Base-by-base conservation (phyloP, 2,113 vertebrate species). In the Pagrus major region DNA sequence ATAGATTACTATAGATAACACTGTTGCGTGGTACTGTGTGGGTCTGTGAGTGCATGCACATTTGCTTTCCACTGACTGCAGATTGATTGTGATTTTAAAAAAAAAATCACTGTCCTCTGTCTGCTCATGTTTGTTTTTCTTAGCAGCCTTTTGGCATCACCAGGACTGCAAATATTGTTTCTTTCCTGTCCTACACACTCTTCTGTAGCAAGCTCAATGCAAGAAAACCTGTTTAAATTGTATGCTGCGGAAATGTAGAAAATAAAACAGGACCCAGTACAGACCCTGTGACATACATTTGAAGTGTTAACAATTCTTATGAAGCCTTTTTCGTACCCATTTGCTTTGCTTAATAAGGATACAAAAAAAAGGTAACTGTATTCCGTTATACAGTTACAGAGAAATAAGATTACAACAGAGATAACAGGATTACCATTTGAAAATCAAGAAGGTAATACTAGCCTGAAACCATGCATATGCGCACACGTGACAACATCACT, bases 91-190 rank as follows among this genome's bases (percentile, higher is more conserved):
- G 33, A 63, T 42, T 73, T 54, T 87, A 49, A 58, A 46, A 47
- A 59, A 71, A 58, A 79, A 79, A 21, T 65, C 25, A 10, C 20
- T 52, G 58, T 58, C 29, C 27, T 81, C 59, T 80, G 49, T 88
- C 84, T 73, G 58, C 47, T 78, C 35, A 3, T 59, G 41, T 37
- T 63, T 81, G 81, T 77, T 81, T 85, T 63, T 27, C 64, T 77
- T 80, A 68, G 73, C 63, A 79, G 61, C 70, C 60, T 46, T 63
- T 69, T 71, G 47, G 58, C 61, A 76, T 51, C 20, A 44, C 23
- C 12, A n/a, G 25, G 15, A 68, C 18, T 49, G 46, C 61, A 51
- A 80, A 74, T 47, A 74, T 37, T 20, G 16, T 65, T 59, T n/a
- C 27, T 76, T 69, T 81, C 18, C 41, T 29, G 5, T 64, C 42